Percentiles rank a stretch among this genome's conserved stretches.
Conservation (phyloP, 2,797 vertebrate genomes). For the Siniperca scherzeri region DNA sequence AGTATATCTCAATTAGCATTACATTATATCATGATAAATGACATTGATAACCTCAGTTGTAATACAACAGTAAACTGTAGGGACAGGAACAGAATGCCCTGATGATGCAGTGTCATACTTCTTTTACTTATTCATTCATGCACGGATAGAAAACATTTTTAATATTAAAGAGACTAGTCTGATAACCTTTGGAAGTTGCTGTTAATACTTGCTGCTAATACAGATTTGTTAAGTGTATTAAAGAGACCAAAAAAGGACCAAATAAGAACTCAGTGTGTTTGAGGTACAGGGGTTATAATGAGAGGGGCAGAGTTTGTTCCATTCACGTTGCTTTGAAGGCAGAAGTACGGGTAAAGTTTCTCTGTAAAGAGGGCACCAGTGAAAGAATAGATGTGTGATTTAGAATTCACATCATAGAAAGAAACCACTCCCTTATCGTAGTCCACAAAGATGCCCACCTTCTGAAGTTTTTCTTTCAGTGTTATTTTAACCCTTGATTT, state of each 20-base stretch:
- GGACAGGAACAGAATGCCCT: background rate
- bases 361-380: slow-evolving; percentile 1
- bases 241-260: background rate
- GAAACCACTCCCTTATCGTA: slow-evolving; percentile 18
- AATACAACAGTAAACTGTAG: background rate
- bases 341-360: slow-evolving; percentile 50
- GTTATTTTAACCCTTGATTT: accelerated
- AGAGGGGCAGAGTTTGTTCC: slow-evolving; percentile 33
- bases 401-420: slow-evolving; percentile 46
- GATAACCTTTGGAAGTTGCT: background rate
- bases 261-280: slow-evolving; percentile 2
- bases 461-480: slow-evolving; percentile 4
- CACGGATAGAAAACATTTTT: background rate
- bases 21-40: background rate
- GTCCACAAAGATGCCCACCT: slow-evolving; percentile 47
- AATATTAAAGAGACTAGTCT: background rate
- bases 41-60: background rate
- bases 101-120: background rate
- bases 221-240: no score
- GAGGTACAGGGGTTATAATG: slow-evolving; percentile 43
- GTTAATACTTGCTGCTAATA: background rate
- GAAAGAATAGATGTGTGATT: slow-evolving; percentile 34
- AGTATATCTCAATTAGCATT: background rate
- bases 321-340: accelerated
- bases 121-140: background rate